These are phyloP conservation scores for Larimichthys polyactis DNA, from an alignment of 2,113 vertebrate species.

Conservation along the genomic window DNA sequence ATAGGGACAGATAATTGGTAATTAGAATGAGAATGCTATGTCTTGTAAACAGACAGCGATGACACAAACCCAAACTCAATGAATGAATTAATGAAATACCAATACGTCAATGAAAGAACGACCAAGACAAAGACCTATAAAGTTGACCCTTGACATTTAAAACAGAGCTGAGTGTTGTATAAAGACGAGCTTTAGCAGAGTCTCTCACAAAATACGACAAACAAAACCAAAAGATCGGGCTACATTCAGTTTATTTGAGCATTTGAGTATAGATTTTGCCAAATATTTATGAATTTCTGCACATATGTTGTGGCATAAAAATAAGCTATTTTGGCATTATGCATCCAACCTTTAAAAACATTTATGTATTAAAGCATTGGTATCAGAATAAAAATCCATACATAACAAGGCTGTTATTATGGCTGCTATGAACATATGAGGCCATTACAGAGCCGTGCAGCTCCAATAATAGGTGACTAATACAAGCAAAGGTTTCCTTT, in stretches of 20 bases:
- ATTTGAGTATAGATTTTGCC: not conserved
- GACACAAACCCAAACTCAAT: not conserved
- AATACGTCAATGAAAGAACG: not conserved
- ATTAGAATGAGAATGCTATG: not conserved
- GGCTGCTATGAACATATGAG: not conserved
- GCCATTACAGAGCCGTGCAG: constrained; percentile 1
- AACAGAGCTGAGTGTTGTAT: not conserved
- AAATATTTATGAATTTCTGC: not conserved
- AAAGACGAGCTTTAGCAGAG: not conserved
- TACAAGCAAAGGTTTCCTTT: constrained; percentile 2
- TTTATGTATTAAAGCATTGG: not conserved
- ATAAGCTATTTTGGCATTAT: not conserved
- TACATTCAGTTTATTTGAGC: not conserved
- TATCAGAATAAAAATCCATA: not conserved
- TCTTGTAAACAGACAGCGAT: not conserved
- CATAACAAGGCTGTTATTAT: constrained; percentile 1
- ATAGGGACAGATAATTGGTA: not conserved
- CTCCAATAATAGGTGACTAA: constrained; percentile 24
- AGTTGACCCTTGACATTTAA: constrained; percentile 14
- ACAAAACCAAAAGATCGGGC: not conserved
- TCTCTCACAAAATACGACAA: not conserved
- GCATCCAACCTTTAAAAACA: not conserved
- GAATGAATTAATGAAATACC: not conserved
- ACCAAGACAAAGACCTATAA: not conserved
- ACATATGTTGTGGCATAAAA: not conserved